These are phyloP conservation scores for Ameiurus melas DNA, from an alignment of 2,113 vertebrate genomes.

Conservation along the genomic window DNA sequence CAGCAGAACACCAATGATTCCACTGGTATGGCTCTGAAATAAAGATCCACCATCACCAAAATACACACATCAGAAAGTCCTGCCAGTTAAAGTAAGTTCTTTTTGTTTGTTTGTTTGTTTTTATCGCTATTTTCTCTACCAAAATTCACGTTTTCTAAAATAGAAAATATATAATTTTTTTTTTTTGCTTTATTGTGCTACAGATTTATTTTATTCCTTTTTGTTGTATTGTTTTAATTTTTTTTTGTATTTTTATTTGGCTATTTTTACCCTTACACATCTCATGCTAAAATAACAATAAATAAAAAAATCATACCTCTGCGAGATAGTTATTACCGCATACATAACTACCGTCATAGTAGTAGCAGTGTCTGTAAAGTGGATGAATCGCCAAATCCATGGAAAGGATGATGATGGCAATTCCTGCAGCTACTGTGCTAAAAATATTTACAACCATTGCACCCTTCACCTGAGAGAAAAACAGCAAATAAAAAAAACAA, in stretches of 20 bases:
- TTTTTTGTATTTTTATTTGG: no score
- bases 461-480: neutral
- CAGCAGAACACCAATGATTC: neutral
- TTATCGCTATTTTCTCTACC: no score
- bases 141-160: no score
- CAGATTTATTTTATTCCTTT: neutral
- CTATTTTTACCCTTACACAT: neutral
- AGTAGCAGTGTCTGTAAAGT: rapidly evolving
- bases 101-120: neutral
- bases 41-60: neutral
- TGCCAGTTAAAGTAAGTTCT: neutral
- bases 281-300: neutral
- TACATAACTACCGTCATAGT: no score
- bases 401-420: neutral
- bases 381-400: neutral
- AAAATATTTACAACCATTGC: neutral
- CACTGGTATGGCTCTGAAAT: neutral
- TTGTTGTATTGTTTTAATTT: no score
- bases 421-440: neutral
- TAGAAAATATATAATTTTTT: neutral
- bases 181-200: neutral
- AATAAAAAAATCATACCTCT: neutral
- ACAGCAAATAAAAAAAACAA: neutral
- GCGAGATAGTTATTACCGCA: rapidly evolving
- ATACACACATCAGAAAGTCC: neutral